These are phyloP conservation scores for Drosophila lacicola DNA, from an alignment of 2,888 invertebrate species.

Conservation along the genomic window DNA sequence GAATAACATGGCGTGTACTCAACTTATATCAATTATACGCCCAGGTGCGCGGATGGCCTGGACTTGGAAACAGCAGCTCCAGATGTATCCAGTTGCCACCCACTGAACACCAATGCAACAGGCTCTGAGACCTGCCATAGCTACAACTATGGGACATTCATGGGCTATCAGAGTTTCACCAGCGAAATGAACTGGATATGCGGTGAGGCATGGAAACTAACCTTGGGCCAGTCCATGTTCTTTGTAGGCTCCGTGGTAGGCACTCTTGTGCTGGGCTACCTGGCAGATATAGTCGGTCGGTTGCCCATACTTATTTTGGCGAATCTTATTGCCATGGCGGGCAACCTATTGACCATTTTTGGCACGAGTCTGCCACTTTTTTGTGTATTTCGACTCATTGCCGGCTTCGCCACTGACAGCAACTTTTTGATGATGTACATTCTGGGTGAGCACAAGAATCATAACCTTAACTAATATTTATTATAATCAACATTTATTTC, in stretches of 20 bases:
- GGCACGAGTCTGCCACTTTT: slow-evolving; percentile 85
- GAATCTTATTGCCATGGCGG: slow-evolving; percentile 86
- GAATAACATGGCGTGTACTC: slow-evolving; percentile 1
- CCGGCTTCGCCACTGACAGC: slow-evolving; percentile 87
- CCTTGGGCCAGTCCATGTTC: slow-evolving; percentile 87
- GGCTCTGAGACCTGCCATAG: slow-evolving; percentile 80
- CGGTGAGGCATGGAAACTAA: slow-evolving; percentile 87
- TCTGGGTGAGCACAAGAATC: slow-evolving; percentile 84
- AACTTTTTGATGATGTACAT: slow-evolving; percentile 89
- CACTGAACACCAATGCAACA: slow-evolving; percentile 32
- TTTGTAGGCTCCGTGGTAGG: slow-evolving; percentile 88
- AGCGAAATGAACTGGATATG: slow-evolving; percentile 89
- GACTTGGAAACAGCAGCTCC: slow-evolving; percentile 8
- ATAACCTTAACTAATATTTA: fast-evolving
- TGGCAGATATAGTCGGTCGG: slow-evolving; percentile 87
- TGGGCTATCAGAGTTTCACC: slow-evolving; percentile 87
- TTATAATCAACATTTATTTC: too few relatives aligned
- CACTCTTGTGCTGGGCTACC: slow-evolving; percentile 86
- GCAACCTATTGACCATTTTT: slow-evolving; percentile 86
- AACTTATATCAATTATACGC: slow-evolving; percentile 11
- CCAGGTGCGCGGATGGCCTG: slow-evolving; percentile 72
- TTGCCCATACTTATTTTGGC: slow-evolving; percentile 86
- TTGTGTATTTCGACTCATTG: slow-evolving; percentile 86
- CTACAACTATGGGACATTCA: slow-evolving; percentile 87
- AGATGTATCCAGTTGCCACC: slow-evolving; percentile 62